Percentiles rank a stretch among this genome's conserved stretches.
phyloP scores from a whole-genome alignment of 2,113 vertebrate genomes.

The Labeo rohita region DNA sequence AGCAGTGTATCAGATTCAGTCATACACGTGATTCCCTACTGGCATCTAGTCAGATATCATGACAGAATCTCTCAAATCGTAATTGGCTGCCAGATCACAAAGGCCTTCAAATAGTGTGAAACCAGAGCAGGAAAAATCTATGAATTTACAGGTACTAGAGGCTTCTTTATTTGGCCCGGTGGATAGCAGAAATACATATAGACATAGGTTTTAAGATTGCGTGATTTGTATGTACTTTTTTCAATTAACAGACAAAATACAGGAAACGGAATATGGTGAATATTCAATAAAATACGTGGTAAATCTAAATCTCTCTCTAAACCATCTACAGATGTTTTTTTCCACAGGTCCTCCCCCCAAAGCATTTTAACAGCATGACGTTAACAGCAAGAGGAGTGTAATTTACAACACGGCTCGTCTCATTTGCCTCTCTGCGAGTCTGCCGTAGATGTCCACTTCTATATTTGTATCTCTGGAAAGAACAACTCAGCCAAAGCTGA shows the following conservation, averaged over 20 bases:
- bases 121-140: slow-evolving; percentile 72
- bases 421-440: slow-evolving; percentile 60
- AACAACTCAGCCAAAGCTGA: slow-evolving; percentile 46
- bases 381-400: slow-evolving; percentile 57
- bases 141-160: slow-evolving; percentile 63
- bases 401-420: slow-evolving; percentile 67
- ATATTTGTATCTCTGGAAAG: slow-evolving; percentile 71
- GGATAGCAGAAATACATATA: slow-evolving; percentile 68
- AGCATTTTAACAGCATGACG: slow-evolving; percentile 55
- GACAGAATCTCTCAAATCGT: background rate
- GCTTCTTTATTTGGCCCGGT: slow-evolving; percentile 65
- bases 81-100: background rate
- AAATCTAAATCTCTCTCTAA: background rate
- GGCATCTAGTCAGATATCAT: background rate
- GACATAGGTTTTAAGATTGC: background rate
- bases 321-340: slow-evolving; percentile 2
- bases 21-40: background rate
- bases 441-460: slow-evolving; percentile 70
- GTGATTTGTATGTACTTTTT: background rate
- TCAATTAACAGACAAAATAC: background rate
- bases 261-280: background rate
- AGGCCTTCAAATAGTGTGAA: background rate
- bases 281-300: background rate
- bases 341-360: slow-evolving; percentile 42
- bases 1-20: slow-evolving; percentile 30